These are phyloP conservation scores for Plagodis pulveraria DNA, from an alignment of 2,888 invertebrate genomes.

Conservation along the genomic window DNA sequence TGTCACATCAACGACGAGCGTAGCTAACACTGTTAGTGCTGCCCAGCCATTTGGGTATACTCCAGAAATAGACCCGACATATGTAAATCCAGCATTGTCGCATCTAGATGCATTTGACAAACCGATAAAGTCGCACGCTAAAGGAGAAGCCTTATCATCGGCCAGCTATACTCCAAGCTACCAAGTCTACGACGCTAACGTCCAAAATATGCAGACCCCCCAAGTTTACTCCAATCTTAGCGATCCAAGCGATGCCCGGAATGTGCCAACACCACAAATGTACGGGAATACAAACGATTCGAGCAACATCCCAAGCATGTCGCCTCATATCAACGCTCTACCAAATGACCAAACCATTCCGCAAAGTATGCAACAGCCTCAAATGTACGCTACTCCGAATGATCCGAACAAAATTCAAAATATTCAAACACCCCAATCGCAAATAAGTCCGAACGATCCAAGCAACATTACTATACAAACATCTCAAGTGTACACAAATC, in stretches of 20 bases:
- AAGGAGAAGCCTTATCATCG: constrained; percentile 68
- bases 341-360: constrained; percentile 11
- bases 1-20: constrained; percentile 49
- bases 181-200: constrained; percentile 40
- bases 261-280: constrained; percentile 28
- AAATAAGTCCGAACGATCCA: constrained; percentile 6
- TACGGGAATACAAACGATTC: constrained; percentile 19
- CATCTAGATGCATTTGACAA: constrained; percentile 68
- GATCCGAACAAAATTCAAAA: constrained; percentile 19
- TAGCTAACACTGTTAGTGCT: constrained; percentile 36
- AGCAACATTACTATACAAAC: constrained; percentile 25
- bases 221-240: constrained; percentile 27
- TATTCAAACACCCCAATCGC: constrained; percentile 21
- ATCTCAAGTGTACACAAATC: constrained; percentile 11
- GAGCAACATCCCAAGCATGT: constrained; percentile 16
- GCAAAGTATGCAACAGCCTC: constrained; percentile 13
- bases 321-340: constrained; percentile 10
- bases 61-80: constrained; percentile 39
- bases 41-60: constrained; percentile 46
- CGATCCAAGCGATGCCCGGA: constrained; percentile 18
- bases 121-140: constrained; percentile 76
- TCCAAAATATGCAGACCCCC: constrained; percentile 24
- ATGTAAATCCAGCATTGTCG: constrained; percentile 49
- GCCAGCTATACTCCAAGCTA: constrained; percentile 44
- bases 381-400: constrained; percentile 6